Conservation (phyloP, 2,113 vertebrate genomes). For the Tachysurus fulvidraco region DNA sequence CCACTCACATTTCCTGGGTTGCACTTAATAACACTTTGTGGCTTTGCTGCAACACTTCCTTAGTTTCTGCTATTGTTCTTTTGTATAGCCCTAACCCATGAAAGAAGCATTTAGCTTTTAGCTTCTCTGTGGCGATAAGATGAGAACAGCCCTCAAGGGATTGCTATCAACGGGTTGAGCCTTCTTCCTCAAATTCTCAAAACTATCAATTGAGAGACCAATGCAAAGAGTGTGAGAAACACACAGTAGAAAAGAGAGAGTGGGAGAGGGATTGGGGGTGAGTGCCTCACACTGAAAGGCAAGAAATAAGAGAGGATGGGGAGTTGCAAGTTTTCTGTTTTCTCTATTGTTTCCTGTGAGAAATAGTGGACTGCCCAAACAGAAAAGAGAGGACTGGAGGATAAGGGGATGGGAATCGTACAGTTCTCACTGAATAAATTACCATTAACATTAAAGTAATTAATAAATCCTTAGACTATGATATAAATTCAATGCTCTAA, state of each 20-base stretch:
- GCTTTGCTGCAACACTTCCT: neutral
- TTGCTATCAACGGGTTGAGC: slow-evolving; percentile 1
- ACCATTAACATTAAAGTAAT: slow-evolving; percentile 4
- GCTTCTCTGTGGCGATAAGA: slow-evolving; percentile 22
- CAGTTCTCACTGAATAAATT: slow-evolving; percentile 15
- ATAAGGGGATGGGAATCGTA: neutral
- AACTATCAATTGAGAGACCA: slow-evolving; percentile 26
- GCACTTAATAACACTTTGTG: neutral
- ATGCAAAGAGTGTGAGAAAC: slow-evolving; percentile 47
- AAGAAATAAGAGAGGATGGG: slow-evolving; percentile 1
- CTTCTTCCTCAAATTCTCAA: slow-evolving; percentile 9
- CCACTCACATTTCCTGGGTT: slow-evolving; percentile 17
- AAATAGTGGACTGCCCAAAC: slow-evolving; percentile 31
- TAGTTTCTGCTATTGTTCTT: neutral
- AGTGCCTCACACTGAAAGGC: neutral
- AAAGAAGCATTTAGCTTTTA: slow-evolving; percentile 38
- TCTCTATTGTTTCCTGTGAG: slow-evolving; percentile 37
- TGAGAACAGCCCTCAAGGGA: slow-evolving; percentile 23
- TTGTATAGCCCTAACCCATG: neutral
- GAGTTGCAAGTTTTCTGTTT: neutral
- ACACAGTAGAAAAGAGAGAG: slow-evolving; percentile 33
- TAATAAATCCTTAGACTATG: neutral
- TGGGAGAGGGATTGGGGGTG: slow-evolving; percentile 41
- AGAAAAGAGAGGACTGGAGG: slow-evolving; percentile 15
- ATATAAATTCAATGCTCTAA: neutral